phyloP scores from a whole-genome alignment of 1,140 invertebrate genomes.

The Drosophila jambulina region DNA sequence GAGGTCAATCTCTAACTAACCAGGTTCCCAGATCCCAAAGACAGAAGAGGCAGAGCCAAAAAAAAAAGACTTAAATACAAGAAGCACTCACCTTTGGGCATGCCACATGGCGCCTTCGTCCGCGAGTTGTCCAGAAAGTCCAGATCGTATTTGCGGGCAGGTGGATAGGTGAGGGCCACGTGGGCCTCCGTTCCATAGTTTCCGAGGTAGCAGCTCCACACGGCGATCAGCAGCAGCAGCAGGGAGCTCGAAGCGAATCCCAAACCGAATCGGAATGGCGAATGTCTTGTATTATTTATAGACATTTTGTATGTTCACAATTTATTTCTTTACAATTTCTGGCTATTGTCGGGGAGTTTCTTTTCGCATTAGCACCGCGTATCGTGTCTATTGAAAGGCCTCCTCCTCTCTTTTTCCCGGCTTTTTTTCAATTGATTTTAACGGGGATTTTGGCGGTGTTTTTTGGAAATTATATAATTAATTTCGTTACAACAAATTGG shows the following conservation, averaged over 20 bases:
- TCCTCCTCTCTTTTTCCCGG: conserved; percentile 14
- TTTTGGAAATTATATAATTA: conserved; percentile 35
- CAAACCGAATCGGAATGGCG: conserved; percentile 22
- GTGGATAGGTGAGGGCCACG: conserved; percentile 94
- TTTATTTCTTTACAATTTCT: conserved; percentile 64
- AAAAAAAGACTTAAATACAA: background rate
- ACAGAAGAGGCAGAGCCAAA: conserved; percentile 12
- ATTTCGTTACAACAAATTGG: conserved; percentile 54
- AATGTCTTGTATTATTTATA: conserved; percentile 61
- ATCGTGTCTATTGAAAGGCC: conserved; percentile 30
- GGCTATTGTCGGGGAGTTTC: conserved; percentile 50
- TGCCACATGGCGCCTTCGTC: conserved; percentile 96
- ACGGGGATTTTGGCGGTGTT: conserved; percentile 37
- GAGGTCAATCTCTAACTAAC: conserved; percentile 16
- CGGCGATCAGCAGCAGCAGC: conserved; percentile 42
- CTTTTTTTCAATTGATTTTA: conserved; percentile 47
- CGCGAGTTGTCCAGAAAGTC: conserved; percentile 97
- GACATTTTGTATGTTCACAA: conserved; percentile 60
- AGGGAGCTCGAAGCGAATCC: conserved; percentile 20
- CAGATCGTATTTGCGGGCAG: conserved; percentile 93
- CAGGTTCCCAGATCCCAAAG: conserved; percentile 21
- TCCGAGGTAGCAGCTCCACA: conserved; percentile 53
- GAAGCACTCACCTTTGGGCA: conserved; percentile 94
- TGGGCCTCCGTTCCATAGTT: conserved; percentile 86
- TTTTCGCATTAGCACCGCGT: conserved; percentile 55